These are phyloP conservation scores for Enteromius radiatus DNA, from an alignment of 2,797 vertebrate species.

Conservation along the genomic window DNA sequence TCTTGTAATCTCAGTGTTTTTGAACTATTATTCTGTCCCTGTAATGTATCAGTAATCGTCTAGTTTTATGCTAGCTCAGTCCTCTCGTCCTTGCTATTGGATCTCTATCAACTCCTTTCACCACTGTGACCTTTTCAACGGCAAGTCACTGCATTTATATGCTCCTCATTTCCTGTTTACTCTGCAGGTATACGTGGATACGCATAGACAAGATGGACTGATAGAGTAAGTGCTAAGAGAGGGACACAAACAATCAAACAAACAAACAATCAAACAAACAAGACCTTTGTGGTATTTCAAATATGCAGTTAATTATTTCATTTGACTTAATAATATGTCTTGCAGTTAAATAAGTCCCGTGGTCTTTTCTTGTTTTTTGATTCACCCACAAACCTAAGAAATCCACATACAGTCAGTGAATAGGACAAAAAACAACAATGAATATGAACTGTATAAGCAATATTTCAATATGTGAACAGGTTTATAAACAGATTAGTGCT, in stretches of 20 bases:
- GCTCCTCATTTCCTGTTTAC: conserved; percentile 55
- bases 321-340: neutral
- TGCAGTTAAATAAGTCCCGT: neutral
- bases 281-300: neutral
- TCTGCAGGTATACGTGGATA: conserved; percentile 36
- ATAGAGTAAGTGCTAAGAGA: conserved; percentile 10
- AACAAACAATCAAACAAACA: conserved; percentile 17
- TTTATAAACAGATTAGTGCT: conserved; percentile 35
- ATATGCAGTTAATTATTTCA: neutral
- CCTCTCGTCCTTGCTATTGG: conserved; percentile 28
- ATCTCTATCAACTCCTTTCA: conserved; percentile 43
- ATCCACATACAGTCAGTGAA: neutral
- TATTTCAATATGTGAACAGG: conserved; percentile 24
- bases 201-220: conserved; percentile 33
- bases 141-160: conserved; percentile 46
- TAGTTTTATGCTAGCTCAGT: conserved; percentile 48
- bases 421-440: neutral
- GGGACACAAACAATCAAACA: neutral
- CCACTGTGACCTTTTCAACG: conserved; percentile 36
- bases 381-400: neutral
- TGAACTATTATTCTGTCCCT: conserved; percentile 4
- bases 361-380: neutral
- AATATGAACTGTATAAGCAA: neutral
- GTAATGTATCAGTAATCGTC: conserved; percentile 46
- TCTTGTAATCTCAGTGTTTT: conserved; percentile 17